Evolutionary conservation across 30 jellyfish, hydroid and myxozoan species (phyloP).

Genomic region (Aurelia sp.): DNA sequence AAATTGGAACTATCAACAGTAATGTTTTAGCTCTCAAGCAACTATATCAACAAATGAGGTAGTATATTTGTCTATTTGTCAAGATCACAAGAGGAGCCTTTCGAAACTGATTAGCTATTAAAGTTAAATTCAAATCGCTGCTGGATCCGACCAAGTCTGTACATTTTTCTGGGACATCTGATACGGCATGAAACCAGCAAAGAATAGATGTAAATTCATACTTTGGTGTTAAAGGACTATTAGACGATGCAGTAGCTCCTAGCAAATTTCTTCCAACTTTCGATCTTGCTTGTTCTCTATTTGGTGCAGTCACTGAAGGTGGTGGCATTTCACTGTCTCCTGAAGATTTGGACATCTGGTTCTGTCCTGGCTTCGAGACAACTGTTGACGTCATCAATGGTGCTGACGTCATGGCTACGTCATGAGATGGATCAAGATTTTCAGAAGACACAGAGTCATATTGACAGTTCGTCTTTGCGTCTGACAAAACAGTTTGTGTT

Average conservation of each 20-base stretch:
- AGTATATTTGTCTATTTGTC: too few species aligned
- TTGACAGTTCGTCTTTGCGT: slow-evolving; percentile 57
- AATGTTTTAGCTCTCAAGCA: too few species aligned
- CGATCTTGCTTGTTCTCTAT: slow-evolving; percentile 54
- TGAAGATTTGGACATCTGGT: slow-evolving; percentile 31
- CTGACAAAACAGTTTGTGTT: slow-evolving; percentile 37
- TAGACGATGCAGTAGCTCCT: slow-evolving; percentile 76
- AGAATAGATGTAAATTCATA: neutral
- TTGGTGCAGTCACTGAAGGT: slow-evolving; percentile 60
- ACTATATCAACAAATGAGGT: too few species aligned
- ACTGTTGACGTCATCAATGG: slow-evolving; percentile 98
- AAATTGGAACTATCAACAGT: too few species aligned
- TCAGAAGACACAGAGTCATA: slow-evolving; percentile 81
- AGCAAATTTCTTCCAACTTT: slow-evolving; percentile 82
- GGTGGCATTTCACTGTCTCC: slow-evolving; percentile 83
- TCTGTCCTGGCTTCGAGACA: slow-evolving; percentile 80
- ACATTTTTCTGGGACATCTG: too few species aligned
- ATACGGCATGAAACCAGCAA: too few species aligned
- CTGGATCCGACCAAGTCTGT: too few species aligned
- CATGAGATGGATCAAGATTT: slow-evolving; percentile 89
- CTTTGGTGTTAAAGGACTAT: slow-evolving; percentile 99
- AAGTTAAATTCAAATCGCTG: too few species aligned
- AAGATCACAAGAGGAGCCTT: too few species aligned
- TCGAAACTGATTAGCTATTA: too few species aligned
- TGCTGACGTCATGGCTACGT: slow-evolving; percentile 50